A percentile compares a stretch with the other conserved stretches of the same genome.
phyloP scores from a whole-genome alignment of 2,888 invertebrate species.

The Unio delphinus region DNA sequence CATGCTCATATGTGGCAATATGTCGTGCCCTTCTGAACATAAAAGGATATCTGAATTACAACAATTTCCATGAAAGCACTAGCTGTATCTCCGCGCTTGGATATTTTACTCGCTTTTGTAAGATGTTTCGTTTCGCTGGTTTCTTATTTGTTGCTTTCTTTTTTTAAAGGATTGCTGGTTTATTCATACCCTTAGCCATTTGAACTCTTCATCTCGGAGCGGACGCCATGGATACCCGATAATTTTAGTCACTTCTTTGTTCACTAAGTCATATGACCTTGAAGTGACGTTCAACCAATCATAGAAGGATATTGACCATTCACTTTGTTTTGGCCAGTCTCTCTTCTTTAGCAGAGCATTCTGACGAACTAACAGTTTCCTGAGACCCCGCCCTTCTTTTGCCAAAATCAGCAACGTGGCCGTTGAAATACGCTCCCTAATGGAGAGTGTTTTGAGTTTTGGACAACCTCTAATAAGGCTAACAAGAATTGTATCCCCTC shows the following conservation, averaged over 20 bases:
- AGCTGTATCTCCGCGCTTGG: too few relatives aligned
- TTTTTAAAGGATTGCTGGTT: too few relatives aligned
- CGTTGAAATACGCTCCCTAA: slow-evolving; percentile 83
- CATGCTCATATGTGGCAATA: too few relatives aligned
- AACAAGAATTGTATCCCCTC: slow-evolving; percentile 81
- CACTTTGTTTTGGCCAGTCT: slow-evolving; percentile 79
- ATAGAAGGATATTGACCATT: slow-evolving; percentile 81
- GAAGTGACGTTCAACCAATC: slow-evolving; percentile 79
- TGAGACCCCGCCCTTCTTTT: slow-evolving; percentile 78
- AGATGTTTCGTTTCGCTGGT: slow-evolving; percentile 3
- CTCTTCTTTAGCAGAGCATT: slow-evolving; percentile 80
- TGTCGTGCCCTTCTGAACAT: too few relatives aligned
- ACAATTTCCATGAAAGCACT: too few relatives aligned
- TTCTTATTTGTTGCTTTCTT: slow-evolving; percentile 3
- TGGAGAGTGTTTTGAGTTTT: slow-evolving; percentile 80
- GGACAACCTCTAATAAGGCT: slow-evolving; percentile 80
- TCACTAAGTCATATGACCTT: slow-evolving; percentile 78
- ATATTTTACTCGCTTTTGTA: too few relatives aligned
- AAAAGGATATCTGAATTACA: too few relatives aligned
- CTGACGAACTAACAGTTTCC: slow-evolving; percentile 78
- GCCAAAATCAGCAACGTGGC: slow-evolving; percentile 83
- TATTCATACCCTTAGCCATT: slow-evolving; percentile 5
- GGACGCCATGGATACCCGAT: slow-evolving; percentile 79
- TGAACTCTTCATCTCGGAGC: slow-evolving; percentile 69
- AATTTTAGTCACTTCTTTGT: slow-evolving; percentile 80